Percentiles rank a stretch among this genome's conserved stretches.
Conservation (phyloP, 2,113 vertebrate species). For the Delphinus delphis region DNA sequence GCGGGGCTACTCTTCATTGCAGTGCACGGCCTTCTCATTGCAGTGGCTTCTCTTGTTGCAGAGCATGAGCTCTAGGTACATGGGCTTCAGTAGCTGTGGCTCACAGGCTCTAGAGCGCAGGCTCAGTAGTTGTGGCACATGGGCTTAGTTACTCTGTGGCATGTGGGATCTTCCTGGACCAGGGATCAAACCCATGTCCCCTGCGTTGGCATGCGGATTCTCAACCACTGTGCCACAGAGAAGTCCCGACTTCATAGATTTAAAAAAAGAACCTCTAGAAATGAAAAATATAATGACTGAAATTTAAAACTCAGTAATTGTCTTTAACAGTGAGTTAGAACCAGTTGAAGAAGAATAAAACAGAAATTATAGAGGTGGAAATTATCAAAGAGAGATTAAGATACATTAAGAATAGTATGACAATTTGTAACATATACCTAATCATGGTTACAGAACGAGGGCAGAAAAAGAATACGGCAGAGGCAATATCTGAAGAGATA, state of each 20-base stretch:
- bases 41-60: no score
- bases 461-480: background rate
- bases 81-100: no score
- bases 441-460: background rate
- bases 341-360: background rate
- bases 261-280: background rate
- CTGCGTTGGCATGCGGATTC: no score
- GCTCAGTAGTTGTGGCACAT: no score
- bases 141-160: no score
- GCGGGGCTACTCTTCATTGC: no score
- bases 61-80: no score
- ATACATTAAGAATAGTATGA: background rate
- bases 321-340: background rate
- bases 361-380: background rate
- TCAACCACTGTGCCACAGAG: no score
- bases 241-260: background rate
- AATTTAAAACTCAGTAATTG: background rate
- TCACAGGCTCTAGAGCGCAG: no score
- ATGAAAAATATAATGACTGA: conserved; percentile 2
- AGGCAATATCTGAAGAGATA: background rate
- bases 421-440: background rate
- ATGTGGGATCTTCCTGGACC: no score
- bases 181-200: no score
- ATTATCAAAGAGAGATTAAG: background rate
- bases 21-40: no score